Evolutionary conservation across 2,888 invertebrate species (phyloP), one percentile per base, ranked within the genome.

Genomic region (Cephonodes hylas): DNA sequence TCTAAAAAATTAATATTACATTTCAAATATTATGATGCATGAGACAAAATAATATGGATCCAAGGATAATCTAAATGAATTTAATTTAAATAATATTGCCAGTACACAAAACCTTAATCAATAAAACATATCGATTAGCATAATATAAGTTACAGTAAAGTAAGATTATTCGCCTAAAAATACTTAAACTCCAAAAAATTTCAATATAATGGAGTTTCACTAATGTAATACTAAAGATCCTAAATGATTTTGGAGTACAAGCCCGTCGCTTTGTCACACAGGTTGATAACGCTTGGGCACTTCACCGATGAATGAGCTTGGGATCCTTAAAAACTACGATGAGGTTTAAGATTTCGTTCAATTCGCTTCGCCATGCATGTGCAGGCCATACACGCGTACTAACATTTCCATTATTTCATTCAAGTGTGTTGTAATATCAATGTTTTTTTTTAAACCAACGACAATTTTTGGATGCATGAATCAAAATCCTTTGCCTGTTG

Each of bases 261-360:
- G 61, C 42, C 13, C 22, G 22, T 59, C 27, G 46, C 62, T 69
- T 78, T 70, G 71, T 60, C 66, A 74, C 64, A 69, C 80, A 80
- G 80, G 80, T 74, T 69, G 73, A 80, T 77, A 75, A 72, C 70
- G 71, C 72, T 72, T 76, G 67, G 69, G 70, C 70, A 68, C 70
- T 68, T 62, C 75, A 56, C 64, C 74, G 69, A 70, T 68, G 67
- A 73, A 66, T 80, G 73, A 76, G 64, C 68, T 74, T 74, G 73
- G 70, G 68, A 59, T 48, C 60, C 38, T 72, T 66, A 62, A 64
- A 68, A 71, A 60, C 72, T 59, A 60, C 69, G 63, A 64, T 64
- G 75, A 82, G 84, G 81, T 81, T 79, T 70, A 73, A 66, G 1
- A 71, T 77, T 83, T 84, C 76, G 63, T 66, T 76, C 66, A 69